Evolutionary conservation across 2,888 invertebrate genomes (phyloP).

Genomic region (Lasioglossum morio): DNA sequence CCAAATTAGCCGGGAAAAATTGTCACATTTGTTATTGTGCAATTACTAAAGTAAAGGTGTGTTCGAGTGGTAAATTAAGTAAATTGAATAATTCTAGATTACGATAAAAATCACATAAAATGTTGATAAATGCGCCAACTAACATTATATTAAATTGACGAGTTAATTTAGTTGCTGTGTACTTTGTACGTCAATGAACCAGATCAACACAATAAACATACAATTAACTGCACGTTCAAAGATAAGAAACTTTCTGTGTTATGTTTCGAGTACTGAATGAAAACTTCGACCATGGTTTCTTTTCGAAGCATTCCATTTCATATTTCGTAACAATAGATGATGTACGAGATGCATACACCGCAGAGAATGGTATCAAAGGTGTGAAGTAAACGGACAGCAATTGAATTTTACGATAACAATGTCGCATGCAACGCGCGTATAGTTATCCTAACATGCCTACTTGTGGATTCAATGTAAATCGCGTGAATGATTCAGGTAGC

Average conservation of each 20-base stretch:
- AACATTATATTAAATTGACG: not conserved
- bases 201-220: not conserved
- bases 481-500: constrained; percentile 33
- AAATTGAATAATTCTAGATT: not conserved
- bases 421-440: constrained; percentile 45
- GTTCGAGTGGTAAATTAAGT: not conserved
- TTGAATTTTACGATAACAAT: constrained; percentile 15
- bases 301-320: not conserved
- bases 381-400: constrained; percentile 4
- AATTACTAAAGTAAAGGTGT: not conserved
- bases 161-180: not conserved
- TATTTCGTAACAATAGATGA: not conserved
- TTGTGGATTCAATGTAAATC: constrained; percentile 61
- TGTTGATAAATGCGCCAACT: not conserved
- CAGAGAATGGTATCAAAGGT: not conserved
- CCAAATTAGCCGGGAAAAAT: not conserved
- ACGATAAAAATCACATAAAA: not conserved
- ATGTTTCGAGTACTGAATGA: not conserved
- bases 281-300: not conserved
- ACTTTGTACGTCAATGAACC: not conserved
- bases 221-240: not conserved
- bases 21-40: not conserved
- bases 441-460: constrained; percentile 58
- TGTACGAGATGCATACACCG: not conserved
- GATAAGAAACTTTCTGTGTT: not conserved